Evolutionary conservation across 2,113 vertebrate species (phyloP).

Genomic region (Dipodomys stephensi): DNA sequence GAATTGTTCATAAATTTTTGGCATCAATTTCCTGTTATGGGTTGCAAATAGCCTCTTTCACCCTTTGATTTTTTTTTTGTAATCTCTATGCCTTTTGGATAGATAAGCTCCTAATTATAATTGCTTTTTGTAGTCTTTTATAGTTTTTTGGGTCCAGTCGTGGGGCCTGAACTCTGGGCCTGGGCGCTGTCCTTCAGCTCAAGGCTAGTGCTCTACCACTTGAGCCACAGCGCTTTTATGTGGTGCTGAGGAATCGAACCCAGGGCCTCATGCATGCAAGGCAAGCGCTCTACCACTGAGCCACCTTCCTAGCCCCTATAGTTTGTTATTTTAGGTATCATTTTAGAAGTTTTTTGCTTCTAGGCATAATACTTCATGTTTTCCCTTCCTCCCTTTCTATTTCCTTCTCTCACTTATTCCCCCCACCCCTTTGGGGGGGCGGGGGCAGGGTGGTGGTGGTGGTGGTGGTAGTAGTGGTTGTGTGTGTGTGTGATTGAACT

Average conservation of each 20-base stretch:
- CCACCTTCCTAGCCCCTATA: neutral
- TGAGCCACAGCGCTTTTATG: too few species aligned
- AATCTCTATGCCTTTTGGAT: constrained; percentile 5
- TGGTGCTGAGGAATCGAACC: too few species aligned
- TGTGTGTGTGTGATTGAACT: neutral
- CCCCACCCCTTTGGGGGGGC: too few species aligned
- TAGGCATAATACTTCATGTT: neutral
- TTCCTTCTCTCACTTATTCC: too few species aligned
- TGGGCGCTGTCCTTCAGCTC: too few species aligned
- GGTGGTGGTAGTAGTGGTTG: too few species aligned
- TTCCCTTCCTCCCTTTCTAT: too few species aligned
- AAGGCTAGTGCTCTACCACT: too few species aligned
- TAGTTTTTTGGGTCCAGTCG: neutral
- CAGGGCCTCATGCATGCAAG: too few species aligned
- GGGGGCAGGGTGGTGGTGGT: too few species aligned
- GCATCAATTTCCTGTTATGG: constrained; percentile 28
- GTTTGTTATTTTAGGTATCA: constrained; percentile 9
- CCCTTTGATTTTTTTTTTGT: neutral
- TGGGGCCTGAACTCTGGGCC: too few species aligned
- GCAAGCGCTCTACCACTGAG: too few species aligned
- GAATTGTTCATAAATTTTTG: neutral
- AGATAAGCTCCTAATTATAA: constrained; percentile 46
- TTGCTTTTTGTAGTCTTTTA: neutral
- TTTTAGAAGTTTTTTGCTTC: constrained; percentile 29
- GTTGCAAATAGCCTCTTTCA: neutral